Conservation (phyloP, 2,797 vertebrate genomes). For the Lophotriccus pileatus region DNA sequence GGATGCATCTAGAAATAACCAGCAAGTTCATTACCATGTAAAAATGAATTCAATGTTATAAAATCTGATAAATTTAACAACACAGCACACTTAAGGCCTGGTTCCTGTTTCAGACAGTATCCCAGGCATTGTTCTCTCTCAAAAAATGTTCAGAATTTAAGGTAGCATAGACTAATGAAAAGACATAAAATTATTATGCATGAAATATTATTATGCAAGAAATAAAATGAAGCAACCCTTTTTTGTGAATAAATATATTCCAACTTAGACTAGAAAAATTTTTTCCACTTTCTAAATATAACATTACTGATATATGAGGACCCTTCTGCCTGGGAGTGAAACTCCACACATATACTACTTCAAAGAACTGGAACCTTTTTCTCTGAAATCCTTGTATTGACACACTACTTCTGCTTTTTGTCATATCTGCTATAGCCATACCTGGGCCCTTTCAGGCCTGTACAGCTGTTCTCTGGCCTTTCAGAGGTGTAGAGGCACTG, state of each 20-base stretch:
- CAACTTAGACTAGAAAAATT: not conserved
- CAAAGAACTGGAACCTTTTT: not conserved
- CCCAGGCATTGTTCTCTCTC: not conserved
- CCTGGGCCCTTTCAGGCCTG: not conserved
- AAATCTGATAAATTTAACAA: not conserved
- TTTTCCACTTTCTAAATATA: not conserved
- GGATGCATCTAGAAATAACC: not conserved
- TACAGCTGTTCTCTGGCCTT: not conserved
- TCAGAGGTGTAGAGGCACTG: rapidly evolving
- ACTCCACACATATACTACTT: not conserved
- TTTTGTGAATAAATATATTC: not conserved
- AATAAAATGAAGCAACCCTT: not conserved
- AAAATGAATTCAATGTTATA: not conserved
- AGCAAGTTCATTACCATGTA: not conserved
- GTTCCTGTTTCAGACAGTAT: not conserved
- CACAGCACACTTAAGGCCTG: not conserved
- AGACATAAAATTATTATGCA: not conserved
- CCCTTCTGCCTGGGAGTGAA: not conserved
- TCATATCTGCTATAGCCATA: not conserved
- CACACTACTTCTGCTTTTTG: rapidly evolving
- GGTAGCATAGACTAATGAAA: not conserved
- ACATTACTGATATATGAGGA: not conserved
- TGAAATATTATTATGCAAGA: not conserved
- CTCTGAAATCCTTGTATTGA: not conserved
- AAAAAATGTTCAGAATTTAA: not conserved